Conservation (phyloP, 92 coral and sea anemone genomes). For the Parazoanthus darwini region DNA sequence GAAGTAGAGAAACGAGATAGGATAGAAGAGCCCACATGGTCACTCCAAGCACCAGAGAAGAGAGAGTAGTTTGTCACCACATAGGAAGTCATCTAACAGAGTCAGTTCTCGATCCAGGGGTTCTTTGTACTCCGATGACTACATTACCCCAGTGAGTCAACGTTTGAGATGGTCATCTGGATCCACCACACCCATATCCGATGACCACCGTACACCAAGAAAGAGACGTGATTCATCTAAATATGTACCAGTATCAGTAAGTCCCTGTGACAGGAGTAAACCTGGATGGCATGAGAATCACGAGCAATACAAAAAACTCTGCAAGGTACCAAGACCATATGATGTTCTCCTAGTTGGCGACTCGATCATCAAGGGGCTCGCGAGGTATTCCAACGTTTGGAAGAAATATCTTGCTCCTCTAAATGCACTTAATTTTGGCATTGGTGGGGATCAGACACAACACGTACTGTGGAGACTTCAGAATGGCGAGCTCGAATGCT, state of each 20-base stretch:
- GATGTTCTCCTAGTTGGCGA: conserved; percentile 84
- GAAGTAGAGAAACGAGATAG: neutral
- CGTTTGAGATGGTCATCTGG: neutral
- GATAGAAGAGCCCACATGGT: neutral
- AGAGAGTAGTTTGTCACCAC: neutral
- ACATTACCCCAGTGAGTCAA: neutral
- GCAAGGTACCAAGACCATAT: conserved; percentile 41
- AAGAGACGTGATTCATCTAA: neutral
- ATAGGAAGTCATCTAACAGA: neutral
- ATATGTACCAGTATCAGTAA: conserved; percentile 38
- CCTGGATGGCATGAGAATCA: conserved; percentile 85
- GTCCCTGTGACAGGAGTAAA: conserved; percentile 72
- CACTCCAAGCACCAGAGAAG: neutral
- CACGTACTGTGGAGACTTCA: conserved; percentile 96
- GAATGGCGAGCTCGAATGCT: conserved; percentile 84
- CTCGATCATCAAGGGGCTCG: conserved; percentile 88
- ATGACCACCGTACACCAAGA: neutral
- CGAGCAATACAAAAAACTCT: conserved; percentile 55
- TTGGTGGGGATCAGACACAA: conserved; percentile 94
- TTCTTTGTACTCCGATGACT: conserved; percentile 21
- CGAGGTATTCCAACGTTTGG: conserved; percentile 89
- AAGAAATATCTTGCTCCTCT: conserved; percentile 73
- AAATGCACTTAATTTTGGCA: conserved; percentile 85
- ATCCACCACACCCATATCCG: conserved; percentile 18
- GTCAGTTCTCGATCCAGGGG: neutral